These are phyloP conservation scores for Dynastes maya DNA, from an alignment of 2,888 invertebrate genomes.

Conservation along the genomic window DNA sequence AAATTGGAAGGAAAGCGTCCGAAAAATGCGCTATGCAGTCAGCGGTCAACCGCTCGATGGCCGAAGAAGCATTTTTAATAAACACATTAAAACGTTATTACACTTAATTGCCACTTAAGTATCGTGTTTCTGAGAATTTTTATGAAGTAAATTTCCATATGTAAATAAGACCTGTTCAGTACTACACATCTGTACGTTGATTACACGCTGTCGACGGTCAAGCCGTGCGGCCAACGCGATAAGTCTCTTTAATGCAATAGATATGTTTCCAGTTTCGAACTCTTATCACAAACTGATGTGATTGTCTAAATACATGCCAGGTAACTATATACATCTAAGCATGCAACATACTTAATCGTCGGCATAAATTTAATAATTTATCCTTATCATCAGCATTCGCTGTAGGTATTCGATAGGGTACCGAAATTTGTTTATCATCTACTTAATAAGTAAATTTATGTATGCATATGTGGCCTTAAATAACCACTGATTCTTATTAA, in stretches of 20 bases:
- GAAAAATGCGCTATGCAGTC: conserved; percentile 19
- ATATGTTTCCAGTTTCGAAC: conserved; percentile 17
- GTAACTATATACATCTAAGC: conserved; percentile 6
- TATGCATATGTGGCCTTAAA: too few relatives aligned
- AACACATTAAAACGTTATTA: conserved; percentile 47
- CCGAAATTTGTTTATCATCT: too few relatives aligned
- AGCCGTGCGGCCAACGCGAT: conserved; percentile 5
- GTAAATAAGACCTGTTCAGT: conserved; percentile 38
- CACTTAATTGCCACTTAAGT: conserved; percentile 46
- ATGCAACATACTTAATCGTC: conserved; percentile 10
- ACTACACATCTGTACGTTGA: conserved; percentile 38
- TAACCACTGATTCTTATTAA: too few relatives aligned
- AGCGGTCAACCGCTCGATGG: conserved; percentile 23
- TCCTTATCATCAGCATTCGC: not conserved
- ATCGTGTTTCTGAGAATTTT: conserved; percentile 45
- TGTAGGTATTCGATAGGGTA: not conserved
- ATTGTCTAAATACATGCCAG: conserved; percentile 3
- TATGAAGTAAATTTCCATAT: conserved; percentile 47
- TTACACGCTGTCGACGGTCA: conserved; percentile 14
- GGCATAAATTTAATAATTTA: conserved; percentile 13
- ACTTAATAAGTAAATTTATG: too few relatives aligned
- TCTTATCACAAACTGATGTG: conserved; percentile 7
- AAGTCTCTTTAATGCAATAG: conserved; percentile 37
- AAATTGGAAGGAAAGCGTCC: conserved; percentile 31
- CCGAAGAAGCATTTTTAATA: conserved; percentile 37